Base-by-base conservation (phyloP, 2,797 vertebrate species). In the Knipowitschia caucasica region DNA sequence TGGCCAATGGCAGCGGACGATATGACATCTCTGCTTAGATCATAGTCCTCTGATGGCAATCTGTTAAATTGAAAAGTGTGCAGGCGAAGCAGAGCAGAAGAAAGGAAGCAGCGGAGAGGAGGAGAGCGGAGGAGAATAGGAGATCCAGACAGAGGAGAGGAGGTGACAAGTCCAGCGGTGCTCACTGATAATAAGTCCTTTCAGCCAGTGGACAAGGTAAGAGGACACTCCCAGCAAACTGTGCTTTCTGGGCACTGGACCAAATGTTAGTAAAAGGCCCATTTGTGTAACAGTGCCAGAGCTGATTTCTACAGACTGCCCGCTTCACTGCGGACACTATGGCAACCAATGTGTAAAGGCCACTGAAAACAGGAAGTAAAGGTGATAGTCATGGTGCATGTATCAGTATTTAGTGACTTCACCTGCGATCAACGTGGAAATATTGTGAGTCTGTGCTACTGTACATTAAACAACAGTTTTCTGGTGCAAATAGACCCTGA, bases 221-320 rank as follows among this genome's bases (percentile, higher is more conserved):
- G 82, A 75, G 83, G 89, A 89, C 73, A 84, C 79, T 75, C 62
- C 55, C 61, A 75, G 69, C 80, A 85, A 87, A 86, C 82, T 86
- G 83, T 88, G 86, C 75, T 86, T 87, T 89, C 86, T 88, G 86
- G 88, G 89, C 89, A 84, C 38, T n/a, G 61, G 66, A 78, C 88
- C 88, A 90, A 83, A 60, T 66, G 54, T 4, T 78, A 75, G 81
- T 78, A 85, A 86, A 89, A 86, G 81, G 61, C 50, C 62, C 66
- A 64, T 80, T 88, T 88, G 84, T 87, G 80, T 75, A 67, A 67
- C 78, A 59, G 67, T 77, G 82, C 82, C 83, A 84, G 76, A 75
- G 79, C 70, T 50, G 70, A 68, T 79, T 80, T 67, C 79, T 76
- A 67, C 69, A 56, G 51, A 59, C 64, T 58, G 45, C 65, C 72